Evolutionary conservation across 2,113 vertebrate species (phyloP).

Genomic region (Hyla sarda): DNA sequence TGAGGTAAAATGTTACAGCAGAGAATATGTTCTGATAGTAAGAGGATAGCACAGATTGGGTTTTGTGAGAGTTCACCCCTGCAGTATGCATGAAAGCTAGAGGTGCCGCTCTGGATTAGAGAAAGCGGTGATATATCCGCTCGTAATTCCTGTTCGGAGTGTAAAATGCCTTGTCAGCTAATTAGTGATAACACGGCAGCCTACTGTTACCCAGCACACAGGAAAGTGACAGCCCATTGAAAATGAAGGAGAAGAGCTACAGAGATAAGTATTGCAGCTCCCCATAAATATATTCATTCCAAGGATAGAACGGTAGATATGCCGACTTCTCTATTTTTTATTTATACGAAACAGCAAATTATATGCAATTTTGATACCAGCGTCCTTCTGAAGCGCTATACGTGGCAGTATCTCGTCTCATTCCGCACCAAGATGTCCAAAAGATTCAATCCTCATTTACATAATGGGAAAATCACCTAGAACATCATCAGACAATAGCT

Average conservation of each 20-base stretch:
- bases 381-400: neutral
- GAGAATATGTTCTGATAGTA: neutral
- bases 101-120: conserved; percentile 35
- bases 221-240: conserved; percentile 38
- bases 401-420: neutral
- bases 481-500: conserved; percentile 4
- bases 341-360: conserved; percentile 45
- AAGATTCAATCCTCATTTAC: neutral
- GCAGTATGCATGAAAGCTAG: conserved; percentile 18
- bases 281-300: neutral
- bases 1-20: neutral
- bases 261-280: conserved; percentile 15
- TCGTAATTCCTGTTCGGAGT: conserved; percentile 24
- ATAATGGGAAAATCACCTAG: neutral
- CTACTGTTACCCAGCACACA: conserved; percentile 33
- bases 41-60: conserved; percentile 7
- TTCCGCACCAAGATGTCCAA: neutral
- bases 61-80: neutral
- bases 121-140: conserved; percentile 19
- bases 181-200: conserved; percentile 41
- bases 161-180: conserved; percentile 48
- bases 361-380: conserved; percentile 18
- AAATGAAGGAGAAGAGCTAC: conserved; percentile 32
- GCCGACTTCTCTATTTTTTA: conserved; percentile 15
- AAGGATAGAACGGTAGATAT: conserved; percentile 18